Conservation (phyloP, 2,888 invertebrate genomes). For the Deroplatys truncata region DNA sequence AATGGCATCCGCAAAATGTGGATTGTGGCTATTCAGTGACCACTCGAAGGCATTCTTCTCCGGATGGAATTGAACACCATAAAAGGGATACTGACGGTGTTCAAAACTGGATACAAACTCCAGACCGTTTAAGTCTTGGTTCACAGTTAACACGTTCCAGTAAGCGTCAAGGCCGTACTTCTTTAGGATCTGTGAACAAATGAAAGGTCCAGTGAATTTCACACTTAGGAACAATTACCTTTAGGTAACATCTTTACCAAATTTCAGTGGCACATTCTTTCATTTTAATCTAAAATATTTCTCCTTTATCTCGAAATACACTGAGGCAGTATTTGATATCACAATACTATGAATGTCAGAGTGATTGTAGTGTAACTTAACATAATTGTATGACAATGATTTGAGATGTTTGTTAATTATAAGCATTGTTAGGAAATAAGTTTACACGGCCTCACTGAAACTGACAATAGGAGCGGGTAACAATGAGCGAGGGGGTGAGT, state of each 20-base stretch:
- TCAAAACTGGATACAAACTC: constrained; percentile 77
- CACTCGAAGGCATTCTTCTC: constrained; percentile 83
- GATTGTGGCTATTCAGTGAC: constrained; percentile 55
- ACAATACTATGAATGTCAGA: no score
- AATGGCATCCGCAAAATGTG: constrained; percentile 63
- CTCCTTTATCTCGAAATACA: no score
- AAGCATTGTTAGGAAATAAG: no score
- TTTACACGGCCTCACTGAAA: no score
- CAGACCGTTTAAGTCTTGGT: constrained; percentile 58
- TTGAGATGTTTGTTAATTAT: no score
- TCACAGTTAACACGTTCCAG: constrained; percentile 69
- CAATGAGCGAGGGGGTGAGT: no score
- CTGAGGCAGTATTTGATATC: no score
- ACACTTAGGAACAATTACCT: neutral
- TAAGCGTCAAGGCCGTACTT: constrained; percentile 52
- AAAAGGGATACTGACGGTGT: constrained; percentile 69
- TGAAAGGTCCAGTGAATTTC: neutral
- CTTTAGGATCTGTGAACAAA: constrained; percentile 48
- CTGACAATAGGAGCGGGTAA: no score
- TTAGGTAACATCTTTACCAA: no score
- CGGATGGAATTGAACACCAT: constrained; percentile 86
- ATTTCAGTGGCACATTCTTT: neutral
- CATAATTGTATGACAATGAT: no score
- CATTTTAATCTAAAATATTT: neutral
- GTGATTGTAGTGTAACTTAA: no score